A percentile compares a stretch with the other conserved stretches of the same genome.
These are phyloP conservation scores for Cliona cf. orientalis DNA, from an alignment of 37 sponge, comb jelly and placozoan species.

Conservation along the genomic window DNA sequence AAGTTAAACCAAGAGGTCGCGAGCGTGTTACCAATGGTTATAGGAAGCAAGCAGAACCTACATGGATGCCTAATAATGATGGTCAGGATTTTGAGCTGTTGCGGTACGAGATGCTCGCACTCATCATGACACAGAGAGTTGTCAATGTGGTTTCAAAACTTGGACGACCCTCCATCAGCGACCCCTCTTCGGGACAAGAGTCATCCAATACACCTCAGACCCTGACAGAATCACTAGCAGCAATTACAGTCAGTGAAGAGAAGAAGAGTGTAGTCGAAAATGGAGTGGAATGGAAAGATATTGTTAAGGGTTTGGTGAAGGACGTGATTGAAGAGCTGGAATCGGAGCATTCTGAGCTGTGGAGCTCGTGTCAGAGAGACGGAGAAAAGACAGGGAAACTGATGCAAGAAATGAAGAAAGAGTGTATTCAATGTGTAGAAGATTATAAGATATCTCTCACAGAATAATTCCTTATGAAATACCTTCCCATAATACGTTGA, in stretches of 20 bases:
- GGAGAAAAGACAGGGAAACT: too few relatives aligned
- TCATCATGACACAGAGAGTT: constrained; percentile 42
- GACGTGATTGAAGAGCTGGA: constrained; percentile 40
- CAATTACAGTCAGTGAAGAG: neutral
- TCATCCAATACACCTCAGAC: too few relatives aligned
- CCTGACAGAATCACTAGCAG: neutral
- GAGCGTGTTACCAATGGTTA: neutral
- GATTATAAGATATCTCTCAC: too few relatives aligned
- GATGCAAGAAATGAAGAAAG: too few relatives aligned
- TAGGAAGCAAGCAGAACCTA: constrained; percentile 6
- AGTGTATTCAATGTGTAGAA: too few relatives aligned
- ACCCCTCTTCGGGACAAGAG: too few relatives aligned
- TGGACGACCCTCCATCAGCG: too few relatives aligned
- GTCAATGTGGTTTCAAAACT: constrained; percentile 45
- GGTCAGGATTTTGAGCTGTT: neutral
- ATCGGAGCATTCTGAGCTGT: constrained; percentile 16
- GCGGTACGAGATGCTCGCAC: constrained; percentile 29
- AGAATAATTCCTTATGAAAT: too few relatives aligned
- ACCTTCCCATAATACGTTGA: too few relatives aligned
- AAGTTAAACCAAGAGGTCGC: constrained; percentile 9
- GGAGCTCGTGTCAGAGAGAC: too few relatives aligned
- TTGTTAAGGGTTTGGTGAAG: constrained; percentile 3
- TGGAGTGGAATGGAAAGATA: constrained; percentile 21
- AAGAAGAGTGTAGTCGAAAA: neutral
- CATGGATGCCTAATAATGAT: too few relatives aligned